Base-by-base conservation (phyloP, 2,113 vertebrate genomes). In the Mellivora capensis region DNA sequence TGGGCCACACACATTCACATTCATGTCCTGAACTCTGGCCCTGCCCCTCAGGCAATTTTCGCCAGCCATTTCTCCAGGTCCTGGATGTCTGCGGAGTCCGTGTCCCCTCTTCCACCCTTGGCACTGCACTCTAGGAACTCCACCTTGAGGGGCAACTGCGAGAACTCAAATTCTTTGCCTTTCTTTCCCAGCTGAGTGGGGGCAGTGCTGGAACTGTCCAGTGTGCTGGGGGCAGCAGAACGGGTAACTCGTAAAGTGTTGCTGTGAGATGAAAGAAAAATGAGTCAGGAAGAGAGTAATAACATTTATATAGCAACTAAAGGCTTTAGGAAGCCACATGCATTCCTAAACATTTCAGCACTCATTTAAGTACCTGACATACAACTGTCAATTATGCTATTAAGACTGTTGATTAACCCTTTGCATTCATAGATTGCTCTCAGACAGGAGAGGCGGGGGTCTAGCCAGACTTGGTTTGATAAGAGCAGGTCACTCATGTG, bases 81-180 rank as follows among this genome's bases (percentile, higher is more conserved):
- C 87, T 99, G 97, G 0, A 99, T 97, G 95, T 99, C 99, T 0
- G 99, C 99, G 3, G 98, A 98, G 25, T 98, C 98, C 0, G 99
- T 97, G 23, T 99, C 99, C 6, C 99, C 99, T 96, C 99, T 99
- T 80, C 95, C 98, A 52, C 99, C 99, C 15, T 99, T 99, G 90
- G 99, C 99, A 3, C 99, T 99, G 97, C 99, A 99, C 98, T 99
- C 99, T 84, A 99, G 88, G 4, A 99, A 99, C 97, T 99, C 99
- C 98, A 99, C 99, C 96, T 98, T 99, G 98, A 99, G 97, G 23
- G 99, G 98, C 93, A 99, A 96, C 98, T 99, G 99, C 87, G 99
- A 99, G 98, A 99, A 99, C 76, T 99, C 99, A 4, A 99, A 99
- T 72, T 99, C 99, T 96, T 99, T 99, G 95, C 99, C 99, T 97